These are phyloP conservation scores for Himalopsyche kuldschensis DNA, from an alignment of 2,888 invertebrate genomes.

Conservation along the genomic window DNA sequence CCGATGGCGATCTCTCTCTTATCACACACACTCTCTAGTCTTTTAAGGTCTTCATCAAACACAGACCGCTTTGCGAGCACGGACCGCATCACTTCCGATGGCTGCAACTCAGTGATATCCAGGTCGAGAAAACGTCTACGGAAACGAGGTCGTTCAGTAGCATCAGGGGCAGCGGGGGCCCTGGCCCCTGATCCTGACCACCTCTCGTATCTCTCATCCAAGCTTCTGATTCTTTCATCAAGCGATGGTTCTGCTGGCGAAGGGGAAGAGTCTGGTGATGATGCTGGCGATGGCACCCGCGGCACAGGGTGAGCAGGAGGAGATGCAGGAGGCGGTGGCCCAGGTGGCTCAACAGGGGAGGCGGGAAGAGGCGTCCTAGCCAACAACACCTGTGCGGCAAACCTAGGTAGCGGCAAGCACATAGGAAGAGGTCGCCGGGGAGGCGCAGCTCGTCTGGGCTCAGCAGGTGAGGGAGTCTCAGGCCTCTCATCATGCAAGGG, in stretches of 20 bases:
- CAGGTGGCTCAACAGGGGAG: conserved; percentile 46
- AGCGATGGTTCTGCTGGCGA: conserved; percentile 79
- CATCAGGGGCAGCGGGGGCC: conserved; percentile 59
- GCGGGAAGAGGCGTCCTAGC: conserved; percentile 58
- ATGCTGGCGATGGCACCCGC: conserved; percentile 73
- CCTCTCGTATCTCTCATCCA: conserved; percentile 91
- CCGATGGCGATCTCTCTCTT: conserved; percentile 68
- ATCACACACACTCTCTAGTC: conserved; percentile 84
- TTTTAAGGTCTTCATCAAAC: conserved; percentile 93
- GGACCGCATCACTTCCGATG: conserved; percentile 91
- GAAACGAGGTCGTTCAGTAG: conserved; percentile 62
- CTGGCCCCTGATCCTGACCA: conserved; percentile 73
- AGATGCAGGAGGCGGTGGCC: conserved; percentile 52
- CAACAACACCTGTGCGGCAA: conserved; percentile 71
- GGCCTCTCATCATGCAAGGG: conserved; percentile 82
- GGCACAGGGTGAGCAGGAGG: conserved; percentile 63
- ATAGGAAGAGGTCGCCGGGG: conserved; percentile 66
- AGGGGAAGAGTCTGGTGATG: conserved; percentile 67
- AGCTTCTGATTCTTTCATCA: conserved; percentile 87
- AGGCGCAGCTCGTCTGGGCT: conserved; percentile 68
- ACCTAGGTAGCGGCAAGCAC: conserved; percentile 84
- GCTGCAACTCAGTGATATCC: conserved; percentile 80
- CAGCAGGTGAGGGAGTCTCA: conserved; percentile 66
- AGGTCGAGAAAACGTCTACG: conserved; percentile 77
- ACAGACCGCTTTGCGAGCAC: conserved; percentile 90